These are phyloP conservation scores for Fregata magnificens DNA, from an alignment of 2,113 vertebrate species.

Conservation along the genomic window DNA sequence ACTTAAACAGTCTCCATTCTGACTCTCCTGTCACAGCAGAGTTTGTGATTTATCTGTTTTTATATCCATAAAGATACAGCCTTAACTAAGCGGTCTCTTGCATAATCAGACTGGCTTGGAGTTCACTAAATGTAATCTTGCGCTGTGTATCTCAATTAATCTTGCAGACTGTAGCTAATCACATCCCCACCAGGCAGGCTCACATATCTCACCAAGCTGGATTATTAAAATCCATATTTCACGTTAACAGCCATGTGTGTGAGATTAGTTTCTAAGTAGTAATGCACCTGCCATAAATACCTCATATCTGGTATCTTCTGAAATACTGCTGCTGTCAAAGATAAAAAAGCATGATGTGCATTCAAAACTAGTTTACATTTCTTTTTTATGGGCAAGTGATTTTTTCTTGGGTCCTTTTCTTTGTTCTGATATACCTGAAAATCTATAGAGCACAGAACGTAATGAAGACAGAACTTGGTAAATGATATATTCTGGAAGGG, in stretches of 20 bases:
- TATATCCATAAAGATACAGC: constrained; percentile 75
- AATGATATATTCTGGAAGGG: not conserved
- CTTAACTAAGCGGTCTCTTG: constrained; percentile 81
- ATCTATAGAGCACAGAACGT: not conserved
- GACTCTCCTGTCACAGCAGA: constrained; percentile 16
- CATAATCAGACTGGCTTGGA: constrained; percentile 80
- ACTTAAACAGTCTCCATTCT: constrained; percentile 23
- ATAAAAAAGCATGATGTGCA: constrained; percentile 66
- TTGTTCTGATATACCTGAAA: constrained; percentile 29
- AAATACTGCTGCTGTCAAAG: constrained; percentile 72
- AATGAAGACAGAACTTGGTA: not conserved
- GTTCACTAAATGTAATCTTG: constrained; percentile 81
- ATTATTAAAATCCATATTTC: constrained; percentile 93
- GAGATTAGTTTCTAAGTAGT: constrained; percentile 80
- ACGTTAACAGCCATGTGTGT: constrained; percentile 76
- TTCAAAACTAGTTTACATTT: constrained; percentile 65
- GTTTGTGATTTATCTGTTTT: constrained; percentile 73
- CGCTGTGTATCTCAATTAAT: constrained; percentile 91
- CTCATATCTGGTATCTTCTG: constrained; percentile 70
- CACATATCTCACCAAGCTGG: constrained; percentile 81
- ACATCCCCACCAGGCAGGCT: constrained; percentile 79
- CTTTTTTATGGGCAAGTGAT: constrained; percentile 39
- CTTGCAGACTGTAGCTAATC: constrained; percentile 87
- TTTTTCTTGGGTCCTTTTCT: constrained; percentile 17
- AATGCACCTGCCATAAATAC: constrained; percentile 76